Conservation (phyloP, 2,113 vertebrate genomes). For the Drymodes brunneopygia region DNA sequence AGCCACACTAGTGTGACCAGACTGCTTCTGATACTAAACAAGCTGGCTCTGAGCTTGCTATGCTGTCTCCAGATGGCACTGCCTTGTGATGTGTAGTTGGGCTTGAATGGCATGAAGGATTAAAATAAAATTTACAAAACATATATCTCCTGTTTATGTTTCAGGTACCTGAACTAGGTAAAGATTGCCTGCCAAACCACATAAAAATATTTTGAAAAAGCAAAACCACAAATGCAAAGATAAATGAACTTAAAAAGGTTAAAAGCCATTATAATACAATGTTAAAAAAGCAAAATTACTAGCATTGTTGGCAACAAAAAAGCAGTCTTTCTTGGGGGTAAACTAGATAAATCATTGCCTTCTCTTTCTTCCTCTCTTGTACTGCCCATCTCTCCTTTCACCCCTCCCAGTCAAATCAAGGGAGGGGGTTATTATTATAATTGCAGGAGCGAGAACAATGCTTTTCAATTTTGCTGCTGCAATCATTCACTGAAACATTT, state of each 20-base stretch:
- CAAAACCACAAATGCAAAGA: background rate
- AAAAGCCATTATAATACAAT: background rate
- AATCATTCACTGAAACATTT: slow-evolving; percentile 48
- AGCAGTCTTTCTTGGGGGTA: background rate
- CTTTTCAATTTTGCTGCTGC: slow-evolving; percentile 28
- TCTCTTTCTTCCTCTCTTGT: background rate
- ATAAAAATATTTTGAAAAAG: background rate
- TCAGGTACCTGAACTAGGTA: background rate
- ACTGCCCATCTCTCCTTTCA: background rate
- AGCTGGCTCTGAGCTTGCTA: background rate
- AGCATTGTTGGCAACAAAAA: background rate
- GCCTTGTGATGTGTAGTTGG: background rate
- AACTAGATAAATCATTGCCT: background rate
- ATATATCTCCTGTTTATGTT: background rate
- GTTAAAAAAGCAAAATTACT: background rate
- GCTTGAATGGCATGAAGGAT: background rate
- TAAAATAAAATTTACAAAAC: background rate
- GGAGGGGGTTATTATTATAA: background rate
- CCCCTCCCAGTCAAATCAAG: background rate
- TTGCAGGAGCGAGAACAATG: slow-evolving; percentile 10
- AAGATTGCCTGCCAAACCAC: background rate
- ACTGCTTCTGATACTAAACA: background rate
- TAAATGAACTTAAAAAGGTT: background rate
- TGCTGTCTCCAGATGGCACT: background rate
- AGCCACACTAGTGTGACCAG: background rate